Percentiles rank a stretch among this genome's conserved stretches.
These are phyloP conservation scores for Synergus umbraculus DNA, from an alignment of 2,888 invertebrate species.

Conservation along the genomic window DNA sequence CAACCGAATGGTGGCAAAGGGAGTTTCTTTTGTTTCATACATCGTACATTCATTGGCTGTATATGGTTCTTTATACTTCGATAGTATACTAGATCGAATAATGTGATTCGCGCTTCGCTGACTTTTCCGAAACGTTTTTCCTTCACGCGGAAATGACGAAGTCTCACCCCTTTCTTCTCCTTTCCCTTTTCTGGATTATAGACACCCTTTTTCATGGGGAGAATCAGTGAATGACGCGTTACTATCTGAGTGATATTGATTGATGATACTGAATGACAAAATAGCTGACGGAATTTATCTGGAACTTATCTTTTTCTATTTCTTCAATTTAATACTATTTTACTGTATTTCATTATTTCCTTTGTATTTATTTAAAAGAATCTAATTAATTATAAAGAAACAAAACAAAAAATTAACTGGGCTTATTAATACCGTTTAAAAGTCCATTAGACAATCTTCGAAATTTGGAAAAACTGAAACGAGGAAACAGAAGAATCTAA, in stretches of 20 bases:
- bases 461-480: neutral
- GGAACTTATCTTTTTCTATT: neutral
- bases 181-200: constrained; percentile 14
- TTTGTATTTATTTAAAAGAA: neutral
- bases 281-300: neutral
- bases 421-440: neutral
- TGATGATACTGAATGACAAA: constrained; percentile 13
- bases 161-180: constrained; percentile 33
- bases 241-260: constrained; percentile 30
- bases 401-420: too few species aligned
- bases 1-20: neutral
- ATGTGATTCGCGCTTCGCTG: constrained; percentile 62
- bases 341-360: neutral
- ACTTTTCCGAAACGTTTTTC: constrained; percentile 65
- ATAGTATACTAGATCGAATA: constrained; percentile 41
- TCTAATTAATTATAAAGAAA: too few species aligned
- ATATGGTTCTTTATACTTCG: constrained; percentile 21
- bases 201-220: constrained; percentile 1
- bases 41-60: constrained; percentile 1
- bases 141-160: constrained; percentile 43
- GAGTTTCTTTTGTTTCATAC: constrained; percentile 26
- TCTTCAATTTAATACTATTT: neutral
- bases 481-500: neutral
- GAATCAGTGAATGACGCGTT: constrained; percentile 27
- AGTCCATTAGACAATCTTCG: neutral